These are phyloP conservation scores for Tapera naevia DNA, from an alignment of 2,797 vertebrate species.

Conservation along the genomic window DNA sequence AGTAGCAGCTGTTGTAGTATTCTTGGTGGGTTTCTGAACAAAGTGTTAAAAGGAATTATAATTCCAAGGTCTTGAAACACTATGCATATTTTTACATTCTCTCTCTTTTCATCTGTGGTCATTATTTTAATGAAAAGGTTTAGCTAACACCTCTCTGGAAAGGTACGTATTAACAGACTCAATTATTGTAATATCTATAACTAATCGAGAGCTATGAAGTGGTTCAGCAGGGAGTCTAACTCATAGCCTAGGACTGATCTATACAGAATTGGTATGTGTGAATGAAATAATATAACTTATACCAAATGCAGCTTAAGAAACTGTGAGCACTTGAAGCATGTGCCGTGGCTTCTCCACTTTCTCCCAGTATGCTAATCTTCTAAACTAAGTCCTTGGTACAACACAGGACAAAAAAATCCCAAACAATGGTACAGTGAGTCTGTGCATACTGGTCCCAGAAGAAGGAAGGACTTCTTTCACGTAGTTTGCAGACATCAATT, in stretches of 20 bases:
- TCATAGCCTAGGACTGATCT: background rate
- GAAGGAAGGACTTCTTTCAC: accelerated
- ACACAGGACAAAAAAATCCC: background rate
- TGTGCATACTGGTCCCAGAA: background rate
- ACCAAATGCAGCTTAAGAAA: background rate
- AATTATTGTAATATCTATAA: conserved; percentile 38
- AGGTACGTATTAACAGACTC: conserved; percentile 30
- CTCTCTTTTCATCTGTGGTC: background rate
- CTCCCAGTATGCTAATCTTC: background rate
- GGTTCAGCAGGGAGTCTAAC: conserved; percentile 3
- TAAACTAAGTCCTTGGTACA: background rate
- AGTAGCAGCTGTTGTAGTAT: background rate
- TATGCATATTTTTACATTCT: background rate
- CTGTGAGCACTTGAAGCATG: background rate
- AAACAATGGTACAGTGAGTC: background rate
- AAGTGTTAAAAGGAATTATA: background rate
- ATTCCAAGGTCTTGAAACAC: conserved; percentile 26
- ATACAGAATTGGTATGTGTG: background rate
- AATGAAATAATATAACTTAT: background rate
- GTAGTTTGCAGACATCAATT: background rate
- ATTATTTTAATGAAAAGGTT: conserved; percentile 49
- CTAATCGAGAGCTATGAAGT: conserved; percentile 53
- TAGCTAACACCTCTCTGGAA: conserved; percentile 29
- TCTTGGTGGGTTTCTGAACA: background rate
- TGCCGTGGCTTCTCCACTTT: background rate